Base-by-base conservation (phyloP, 2,888 invertebrate genomes). In the Bombylius major region DNA sequence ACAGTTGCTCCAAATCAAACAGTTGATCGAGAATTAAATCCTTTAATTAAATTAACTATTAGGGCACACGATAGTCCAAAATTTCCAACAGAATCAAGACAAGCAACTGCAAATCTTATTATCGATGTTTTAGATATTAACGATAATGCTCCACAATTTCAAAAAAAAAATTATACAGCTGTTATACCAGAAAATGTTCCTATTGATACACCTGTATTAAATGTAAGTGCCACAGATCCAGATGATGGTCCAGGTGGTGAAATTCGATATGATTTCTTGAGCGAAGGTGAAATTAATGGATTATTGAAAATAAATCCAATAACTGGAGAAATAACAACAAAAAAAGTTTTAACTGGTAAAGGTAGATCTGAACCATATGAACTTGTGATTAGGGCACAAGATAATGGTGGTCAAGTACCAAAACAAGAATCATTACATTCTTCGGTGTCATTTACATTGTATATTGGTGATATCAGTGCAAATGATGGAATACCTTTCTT, bases 401-500 rank as follows among this genome's bases (percentile, higher is more conserved):
- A 89, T 67, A 81, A 82, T 53, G 88, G 87, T 0, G 75, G 73
- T 47, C 81, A 82, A 51, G 64, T 76, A 34, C 66, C 67, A 5
- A 75, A 73, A 44, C 73, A 74, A 52, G 62, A 66, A 11, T 79
- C 78, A 0, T 75, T 86, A 7, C 79, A 77, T 49, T 78, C 82
- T 0, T 84, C 84, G 59, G 80, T 82, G 0, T 77, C 78, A 6
- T 70, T 89, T 0, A 77, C 78, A 1, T 67, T 89, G 5, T 84
- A 83, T 62, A 83, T 90, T 46, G 87, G 88, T 0, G 89, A 89
- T 64, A 86, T 89, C 0, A 86, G 87, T 52, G 82, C 83, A 57
- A 89, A 89, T 64, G 89, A 89, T 67, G 89, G 89, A 1, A 84
- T 88, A 2, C 89, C 89, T 0, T 77, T 81, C 33, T 87, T 89